phyloP scores from a whole-genome alignment of 2,797 vertebrate genomes.

The Lates japonicus region DNA sequence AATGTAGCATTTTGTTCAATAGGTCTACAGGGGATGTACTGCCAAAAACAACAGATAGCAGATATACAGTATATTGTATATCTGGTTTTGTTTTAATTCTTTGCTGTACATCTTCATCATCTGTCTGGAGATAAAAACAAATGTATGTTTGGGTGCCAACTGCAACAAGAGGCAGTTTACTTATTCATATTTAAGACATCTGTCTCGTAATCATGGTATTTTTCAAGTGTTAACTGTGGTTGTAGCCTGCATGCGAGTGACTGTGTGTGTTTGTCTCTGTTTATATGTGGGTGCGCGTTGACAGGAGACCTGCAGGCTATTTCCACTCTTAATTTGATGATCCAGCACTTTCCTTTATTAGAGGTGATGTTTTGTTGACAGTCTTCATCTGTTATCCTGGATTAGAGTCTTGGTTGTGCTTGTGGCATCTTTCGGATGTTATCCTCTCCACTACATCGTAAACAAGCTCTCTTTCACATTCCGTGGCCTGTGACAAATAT shows the following conservation, averaged over 20 bases:
- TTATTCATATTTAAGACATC: background rate
- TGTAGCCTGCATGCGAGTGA: background rate
- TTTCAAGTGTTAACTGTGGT: background rate
- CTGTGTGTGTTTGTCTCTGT: constrained; percentile 2
- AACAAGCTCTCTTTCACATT: constrained; percentile 46
- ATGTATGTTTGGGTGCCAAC: background rate
- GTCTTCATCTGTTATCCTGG: background rate
- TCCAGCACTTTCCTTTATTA: constrained; percentile 28
- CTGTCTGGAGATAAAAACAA: background rate
- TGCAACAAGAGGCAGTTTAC: background rate
- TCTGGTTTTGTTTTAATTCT: background rate
- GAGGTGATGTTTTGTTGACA: constrained; percentile 25
- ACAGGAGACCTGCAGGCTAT: constrained; percentile 12
- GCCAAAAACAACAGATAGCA: background rate
- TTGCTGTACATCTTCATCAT: background rate
- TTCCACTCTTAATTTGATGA: constrained; percentile 32
- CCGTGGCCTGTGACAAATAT: constrained; percentile 44
- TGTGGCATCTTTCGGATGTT: constrained; percentile 10
- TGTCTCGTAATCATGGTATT: background rate
- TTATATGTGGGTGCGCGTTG: background rate
- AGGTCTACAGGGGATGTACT: background rate
- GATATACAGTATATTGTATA: background rate
- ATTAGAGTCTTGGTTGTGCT: constrained; percentile 2
- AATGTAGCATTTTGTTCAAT: background rate
- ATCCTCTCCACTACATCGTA: constrained; percentile 4